A percentile compares a stretch with the other conserved stretches of the same genome.
phyloP scores from a whole-genome alignment of 2,888 invertebrate genomes.

The Parasteatoda lunata region DNA sequence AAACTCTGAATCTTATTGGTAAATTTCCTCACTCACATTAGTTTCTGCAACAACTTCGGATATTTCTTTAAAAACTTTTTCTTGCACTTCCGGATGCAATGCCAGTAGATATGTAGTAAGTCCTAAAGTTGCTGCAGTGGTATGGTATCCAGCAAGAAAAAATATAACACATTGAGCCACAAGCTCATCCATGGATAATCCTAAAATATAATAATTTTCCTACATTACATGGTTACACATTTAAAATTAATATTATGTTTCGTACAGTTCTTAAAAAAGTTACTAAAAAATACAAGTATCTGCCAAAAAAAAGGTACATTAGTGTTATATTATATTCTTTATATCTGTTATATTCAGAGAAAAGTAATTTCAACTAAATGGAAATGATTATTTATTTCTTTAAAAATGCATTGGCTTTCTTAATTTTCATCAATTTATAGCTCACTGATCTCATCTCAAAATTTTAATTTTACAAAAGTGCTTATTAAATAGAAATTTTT shows the following conservation, averaged over 20 bases:
- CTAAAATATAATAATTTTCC: conserved; percentile 2
- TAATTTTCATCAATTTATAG: too few relatives aligned
- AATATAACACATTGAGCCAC: conserved; percentile 78
- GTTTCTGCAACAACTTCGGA: conserved; percentile 63
- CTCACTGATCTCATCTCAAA: too few relatives aligned
- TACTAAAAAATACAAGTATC: too few relatives aligned
- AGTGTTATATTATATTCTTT: too few relatives aligned
- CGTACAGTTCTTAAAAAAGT: background rate
- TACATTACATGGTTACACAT: background rate
- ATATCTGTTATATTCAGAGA: too few relatives aligned
- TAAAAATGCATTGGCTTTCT: too few relatives aligned
- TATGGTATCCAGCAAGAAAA: conserved; percentile 81
- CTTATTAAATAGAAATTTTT: too few relatives aligned
- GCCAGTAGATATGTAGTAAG: conserved; percentile 78
- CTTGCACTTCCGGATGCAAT: conserved; percentile 77
- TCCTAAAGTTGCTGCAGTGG: conserved; percentile 79
- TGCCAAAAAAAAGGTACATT: too few relatives aligned
- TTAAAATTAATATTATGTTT: background rate
- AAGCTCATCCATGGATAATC: conserved; percentile 42
- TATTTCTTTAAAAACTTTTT: conserved; percentile 77
- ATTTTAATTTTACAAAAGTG: too few relatives aligned
- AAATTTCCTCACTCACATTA: conserved; percentile 6
- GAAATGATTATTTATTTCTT: too few relatives aligned
- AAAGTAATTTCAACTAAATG: too few relatives aligned
- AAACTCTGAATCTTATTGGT: too few relatives aligned